A percentile compares a stretch with the other conserved stretches of the same genome.
These are phyloP conservation scores for Escarpia spicata DNA, from an alignment of 2,888 invertebrate species.

Conservation along the genomic window DNA sequence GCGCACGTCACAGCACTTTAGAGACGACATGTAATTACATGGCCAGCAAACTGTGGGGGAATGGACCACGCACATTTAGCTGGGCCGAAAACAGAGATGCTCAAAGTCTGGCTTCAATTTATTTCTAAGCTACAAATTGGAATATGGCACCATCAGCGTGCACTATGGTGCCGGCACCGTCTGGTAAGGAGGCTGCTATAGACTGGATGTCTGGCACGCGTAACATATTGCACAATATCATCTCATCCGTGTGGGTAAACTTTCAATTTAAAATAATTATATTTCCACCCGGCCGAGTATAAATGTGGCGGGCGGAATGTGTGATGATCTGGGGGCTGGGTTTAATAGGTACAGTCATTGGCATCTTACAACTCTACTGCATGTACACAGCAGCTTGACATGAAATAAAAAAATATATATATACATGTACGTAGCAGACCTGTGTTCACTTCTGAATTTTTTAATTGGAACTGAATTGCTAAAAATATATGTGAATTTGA, in stretches of 20 bases:
- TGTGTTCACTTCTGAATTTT: background rate
- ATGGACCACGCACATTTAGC: slow-evolving; percentile 6
- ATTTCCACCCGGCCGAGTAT: background rate
- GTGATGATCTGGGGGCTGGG: background rate
- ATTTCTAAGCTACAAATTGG: slow-evolving; percentile 12
- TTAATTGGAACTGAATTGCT: too few relatives aligned
- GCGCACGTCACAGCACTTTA: background rate
- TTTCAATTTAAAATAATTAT: slow-evolving; percentile 11
- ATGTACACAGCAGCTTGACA: background rate
- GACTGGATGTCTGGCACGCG: background rate
- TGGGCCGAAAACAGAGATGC: background rate
- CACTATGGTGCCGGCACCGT: background rate
- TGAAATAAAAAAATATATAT: too few relatives aligned
- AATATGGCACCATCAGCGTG: background rate
- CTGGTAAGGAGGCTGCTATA: background rate
- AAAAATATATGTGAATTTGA: too few relatives aligned
- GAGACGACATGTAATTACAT: background rate
- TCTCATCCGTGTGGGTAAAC: background rate
- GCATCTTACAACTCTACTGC: background rate
- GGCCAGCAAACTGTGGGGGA: background rate
- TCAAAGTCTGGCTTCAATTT: slow-evolving; percentile 4
- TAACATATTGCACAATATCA: slow-evolving; percentile 3
- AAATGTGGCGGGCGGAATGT: background rate
- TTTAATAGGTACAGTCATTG: background rate
- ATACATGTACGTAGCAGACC: background rate